phyloP scores from a whole-genome alignment of 35 echinoderm and acorn worm genomes.

The Strongylocentrotus purpuratus region DNA sequence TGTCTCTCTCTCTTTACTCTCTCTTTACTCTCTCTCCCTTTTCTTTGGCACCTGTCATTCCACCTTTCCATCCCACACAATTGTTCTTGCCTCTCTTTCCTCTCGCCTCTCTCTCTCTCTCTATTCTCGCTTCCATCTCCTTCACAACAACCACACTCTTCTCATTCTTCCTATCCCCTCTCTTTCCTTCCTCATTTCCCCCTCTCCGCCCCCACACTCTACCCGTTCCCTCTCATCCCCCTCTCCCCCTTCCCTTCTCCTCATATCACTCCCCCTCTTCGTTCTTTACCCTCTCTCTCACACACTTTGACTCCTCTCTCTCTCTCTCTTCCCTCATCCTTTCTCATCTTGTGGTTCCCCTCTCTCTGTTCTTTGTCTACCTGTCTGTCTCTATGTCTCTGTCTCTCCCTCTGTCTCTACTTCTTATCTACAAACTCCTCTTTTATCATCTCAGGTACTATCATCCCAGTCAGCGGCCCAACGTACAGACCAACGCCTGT shows the following conservation, averaged over 20 bases:
- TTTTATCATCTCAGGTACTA: not conserved
- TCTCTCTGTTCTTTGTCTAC: not conserved
- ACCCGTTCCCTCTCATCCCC: not conserved
- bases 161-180: not conserved
- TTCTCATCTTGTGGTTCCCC: not conserved
- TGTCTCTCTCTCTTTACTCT: too few species aligned
- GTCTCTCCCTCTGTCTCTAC: not conserved
- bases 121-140: not conserved
- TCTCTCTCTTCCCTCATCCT: not conserved
- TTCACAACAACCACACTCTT: not conserved
- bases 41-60: not conserved
- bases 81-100: not conserved
- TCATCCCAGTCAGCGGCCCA: conserved; percentile 30
- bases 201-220: not conserved
- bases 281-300: not conserved
- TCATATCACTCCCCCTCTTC: not conserved
- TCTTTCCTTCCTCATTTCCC: not conserved
- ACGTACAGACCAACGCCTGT: not conserved
- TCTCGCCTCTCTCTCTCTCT: not conserved
- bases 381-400: not conserved
- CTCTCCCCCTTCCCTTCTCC: not conserved
- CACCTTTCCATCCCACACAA: not conserved
- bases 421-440: not conserved
- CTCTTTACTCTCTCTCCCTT: not conserved
- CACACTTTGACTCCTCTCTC: not conserved